A percentile compares a stretch with the other conserved stretches of the same genome.
Conservation (phyloP, 1,140 invertebrate species). For the Megalopta genalis region DNA sequence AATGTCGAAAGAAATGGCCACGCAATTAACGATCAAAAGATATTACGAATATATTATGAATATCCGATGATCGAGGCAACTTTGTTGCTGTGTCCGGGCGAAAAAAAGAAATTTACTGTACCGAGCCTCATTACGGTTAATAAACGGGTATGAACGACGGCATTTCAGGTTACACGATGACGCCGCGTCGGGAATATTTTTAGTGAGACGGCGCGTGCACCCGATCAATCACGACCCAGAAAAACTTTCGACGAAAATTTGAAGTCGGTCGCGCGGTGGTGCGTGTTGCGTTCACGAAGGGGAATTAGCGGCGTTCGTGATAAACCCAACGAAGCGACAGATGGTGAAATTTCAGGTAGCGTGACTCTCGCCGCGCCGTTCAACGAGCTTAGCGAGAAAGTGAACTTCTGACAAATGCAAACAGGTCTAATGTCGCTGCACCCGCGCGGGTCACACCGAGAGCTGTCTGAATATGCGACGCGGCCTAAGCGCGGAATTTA, state of each 20-base stretch:
- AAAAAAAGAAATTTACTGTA: neutral
- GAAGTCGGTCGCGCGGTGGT: constrained; percentile 2
- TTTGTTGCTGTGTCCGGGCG: no score
- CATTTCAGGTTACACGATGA: neutral
- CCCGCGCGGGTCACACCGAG: neutral
- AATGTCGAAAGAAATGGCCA: no score
- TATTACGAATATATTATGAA: no score
- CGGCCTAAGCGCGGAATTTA: no score
- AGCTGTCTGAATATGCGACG: no score
- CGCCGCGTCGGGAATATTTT: constrained; percentile 6
- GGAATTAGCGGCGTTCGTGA: constrained; percentile 25
- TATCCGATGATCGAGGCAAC: no score
- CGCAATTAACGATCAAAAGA: no score
- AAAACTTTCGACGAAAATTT: constrained; percentile 37
- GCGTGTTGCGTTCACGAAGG: constrained; percentile 11
- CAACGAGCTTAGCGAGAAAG: neutral
- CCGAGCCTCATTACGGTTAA: constrained; percentile 21
- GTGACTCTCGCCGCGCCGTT: constrained; percentile 15
- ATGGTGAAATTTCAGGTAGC: constrained; percentile 39
- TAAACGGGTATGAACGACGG: constrained; percentile 4
- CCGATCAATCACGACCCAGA: constrained; percentile 44
- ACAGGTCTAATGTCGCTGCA: neutral
- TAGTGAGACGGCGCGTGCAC: constrained; percentile 21
- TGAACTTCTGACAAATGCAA: constrained; percentile 6
- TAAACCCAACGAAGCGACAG: constrained; percentile 29